These are phyloP conservation scores for Drosophila pseudotalamancana DNA, from an alignment of 2,888 invertebrate species.

Conservation along the genomic window DNA sequence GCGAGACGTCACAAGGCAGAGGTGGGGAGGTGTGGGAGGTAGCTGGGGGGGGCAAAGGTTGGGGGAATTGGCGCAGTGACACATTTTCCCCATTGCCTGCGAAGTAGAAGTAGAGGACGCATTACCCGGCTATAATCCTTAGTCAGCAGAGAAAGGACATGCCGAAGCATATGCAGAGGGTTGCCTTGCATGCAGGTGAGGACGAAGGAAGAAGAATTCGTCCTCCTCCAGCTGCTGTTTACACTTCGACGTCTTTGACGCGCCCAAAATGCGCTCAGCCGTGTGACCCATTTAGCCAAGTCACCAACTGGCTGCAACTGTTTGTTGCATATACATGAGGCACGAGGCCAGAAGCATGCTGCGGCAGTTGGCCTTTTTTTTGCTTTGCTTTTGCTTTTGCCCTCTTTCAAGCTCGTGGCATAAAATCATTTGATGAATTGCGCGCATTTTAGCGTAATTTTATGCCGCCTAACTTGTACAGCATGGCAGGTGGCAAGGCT, in stretches of 20 bases:
- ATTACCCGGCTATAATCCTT: conserved; percentile 37
- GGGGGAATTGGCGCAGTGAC: conserved; percentile 31
- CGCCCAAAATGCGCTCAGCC: conserved; percentile 75
- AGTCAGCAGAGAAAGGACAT: neutral
- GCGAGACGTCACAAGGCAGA: neutral
- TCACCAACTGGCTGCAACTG: conserved; percentile 34
- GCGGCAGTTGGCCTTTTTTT: neutral
- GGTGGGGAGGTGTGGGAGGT: too few species aligned
- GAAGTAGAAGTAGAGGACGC: conserved; percentile 24
- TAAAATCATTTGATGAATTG: conserved; percentile 75
- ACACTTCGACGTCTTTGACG: conserved; percentile 72
- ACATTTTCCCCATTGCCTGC: conserved; percentile 37
- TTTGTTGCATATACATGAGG: conserved; percentile 53
- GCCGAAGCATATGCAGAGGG: neutral
- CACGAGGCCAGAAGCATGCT: neutral
- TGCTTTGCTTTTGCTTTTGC: neutral
- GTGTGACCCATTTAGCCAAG: conserved; percentile 72
- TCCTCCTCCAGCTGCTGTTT: conserved; percentile 39
- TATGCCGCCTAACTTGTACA: conserved; percentile 26
- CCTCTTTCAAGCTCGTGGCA: conserved; percentile 55
- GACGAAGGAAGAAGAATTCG: neutral
- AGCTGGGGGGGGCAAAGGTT: too few species aligned
- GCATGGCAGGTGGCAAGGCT: conserved; percentile 7
- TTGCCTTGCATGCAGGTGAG: neutral
- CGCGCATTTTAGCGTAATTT: conserved; percentile 44